Evolutionary conservation across 2,888 invertebrate genomes (phyloP).

Genomic region (Athalia circularis): DNA sequence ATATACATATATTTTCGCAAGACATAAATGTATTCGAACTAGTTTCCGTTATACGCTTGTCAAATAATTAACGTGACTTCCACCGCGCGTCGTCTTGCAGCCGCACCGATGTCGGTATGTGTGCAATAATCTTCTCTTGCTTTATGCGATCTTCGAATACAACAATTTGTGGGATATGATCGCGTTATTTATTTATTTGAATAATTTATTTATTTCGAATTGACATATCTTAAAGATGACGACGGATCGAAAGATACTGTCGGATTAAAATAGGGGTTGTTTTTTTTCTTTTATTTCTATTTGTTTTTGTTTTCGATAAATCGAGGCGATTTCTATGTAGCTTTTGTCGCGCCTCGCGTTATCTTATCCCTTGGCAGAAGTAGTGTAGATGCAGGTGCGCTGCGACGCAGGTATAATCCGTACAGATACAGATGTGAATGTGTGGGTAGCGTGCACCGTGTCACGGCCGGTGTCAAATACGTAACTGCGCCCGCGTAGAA

Average conservation of each 20-base stretch:
- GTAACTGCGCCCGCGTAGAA: slow-evolving; percentile 36
- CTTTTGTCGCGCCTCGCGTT: background rate
- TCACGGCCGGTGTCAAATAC: slow-evolving; percentile 37
- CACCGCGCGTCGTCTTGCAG: background rate
- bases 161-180: too few species aligned
- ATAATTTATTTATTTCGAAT: too few species aligned
- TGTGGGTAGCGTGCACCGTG: slow-evolving; percentile 10
- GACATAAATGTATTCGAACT: too few species aligned
- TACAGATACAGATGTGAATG: background rate
- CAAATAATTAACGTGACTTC: background rate
- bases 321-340: background rate
- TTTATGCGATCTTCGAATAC: too few species aligned
- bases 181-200: too few species aligned
- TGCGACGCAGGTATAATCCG: too few species aligned
- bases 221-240: too few species aligned
- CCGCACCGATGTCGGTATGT: too few species aligned
- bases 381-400: too few species aligned
- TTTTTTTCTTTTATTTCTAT: too few species aligned
- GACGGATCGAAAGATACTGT: background rate
- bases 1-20: background rate
- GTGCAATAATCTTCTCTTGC: too few species aligned
- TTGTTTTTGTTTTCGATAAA: background rate
- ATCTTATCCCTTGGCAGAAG: too few species aligned
- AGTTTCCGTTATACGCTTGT: background rate
- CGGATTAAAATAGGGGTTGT: background rate